Percentiles rank a stretch among this genome's conserved stretches.
phyloP scores from a whole-genome alignment of 2,797 vertebrate genomes.

The Myotis myotis region DNA sequence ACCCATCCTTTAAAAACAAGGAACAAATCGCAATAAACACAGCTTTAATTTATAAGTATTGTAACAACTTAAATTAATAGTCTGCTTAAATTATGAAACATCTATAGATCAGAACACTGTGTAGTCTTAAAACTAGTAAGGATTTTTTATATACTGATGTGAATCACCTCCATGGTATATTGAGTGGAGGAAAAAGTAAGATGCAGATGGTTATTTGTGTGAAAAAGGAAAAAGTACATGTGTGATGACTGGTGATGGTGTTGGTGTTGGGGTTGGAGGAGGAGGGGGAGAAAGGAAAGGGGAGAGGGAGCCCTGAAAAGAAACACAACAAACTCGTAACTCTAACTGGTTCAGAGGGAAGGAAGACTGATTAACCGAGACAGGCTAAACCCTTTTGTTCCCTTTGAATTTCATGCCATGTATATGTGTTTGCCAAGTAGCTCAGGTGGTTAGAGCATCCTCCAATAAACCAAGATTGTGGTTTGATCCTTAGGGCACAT shows the following conservation, averaged over 20 bases:
- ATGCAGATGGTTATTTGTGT: not conserved
- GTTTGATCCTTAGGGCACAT: no score
- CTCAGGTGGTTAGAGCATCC: no score
- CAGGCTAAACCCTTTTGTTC: not conserved
- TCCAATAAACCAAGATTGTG: no score
- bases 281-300: not conserved
- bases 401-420: constrained; percentile 12
- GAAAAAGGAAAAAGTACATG: not conserved
- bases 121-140: not conserved
- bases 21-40: not conserved
- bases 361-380: not conserved
- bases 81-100: not conserved
- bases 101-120: not conserved
- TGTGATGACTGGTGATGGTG: no score
- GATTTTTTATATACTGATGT: not conserved
- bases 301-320: not conserved
- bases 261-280: no score
- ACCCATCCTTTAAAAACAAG: not conserved
- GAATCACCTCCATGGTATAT: not conserved
- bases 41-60: not conserved
- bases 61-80: not conserved
- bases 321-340: not conserved
- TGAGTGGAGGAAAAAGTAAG: not conserved
- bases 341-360: not conserved
- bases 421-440: not conserved